Evolutionary conservation across 23 tunicate genomes (phyloP), one percentile per base, ranked within the genome.

Genomic region (Phallusia fumigata): DNA sequence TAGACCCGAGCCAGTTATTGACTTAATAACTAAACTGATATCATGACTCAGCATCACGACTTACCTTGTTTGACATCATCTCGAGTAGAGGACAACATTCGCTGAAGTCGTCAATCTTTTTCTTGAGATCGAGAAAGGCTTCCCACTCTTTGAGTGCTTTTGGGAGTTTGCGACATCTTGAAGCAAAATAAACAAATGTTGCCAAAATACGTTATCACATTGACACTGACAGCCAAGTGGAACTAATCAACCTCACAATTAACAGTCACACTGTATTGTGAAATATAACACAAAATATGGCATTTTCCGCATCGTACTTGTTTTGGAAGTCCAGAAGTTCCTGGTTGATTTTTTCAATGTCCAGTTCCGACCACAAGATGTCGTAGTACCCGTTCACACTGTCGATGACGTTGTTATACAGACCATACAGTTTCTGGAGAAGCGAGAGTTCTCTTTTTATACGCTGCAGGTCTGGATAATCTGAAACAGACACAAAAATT

Each of bases 321-420:
- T 94, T 94, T 45, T 94, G 98, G 88, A 94, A 94, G 82, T 94
- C 98, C 35, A 94, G 85, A 0, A 94, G 85, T 45, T 94, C 98
- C 53, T 89, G 88, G 85, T 94, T 94, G 79, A 94, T 94, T 72
- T 94, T 89, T 64, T 94, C 98, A 79, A 94, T 94, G 82, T 94
- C 98, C 35, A 94, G 79, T 89, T 94, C 98, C 49, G 87, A 35
- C 98, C 98, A 94, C 87, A 94, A 83, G 80, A 94, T 94, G 82
- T 94, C 98, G 88, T 94, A 94, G 79, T 94, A 94, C 21, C 98
- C 98, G 79, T 94, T 87, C 65, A 94, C 93, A 78, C 98, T 94
- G 51, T 94, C 98, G 75, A 94, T 94, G 64, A 94, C 98, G 85
- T 87, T 86, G 90, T 94, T 94, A 88, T 94, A 94, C 78, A 94